These are phyloP conservation scores for Syrmaticus mikado DNA, from an alignment of 2,113 vertebrate genomes.

Conservation along the genomic window DNA sequence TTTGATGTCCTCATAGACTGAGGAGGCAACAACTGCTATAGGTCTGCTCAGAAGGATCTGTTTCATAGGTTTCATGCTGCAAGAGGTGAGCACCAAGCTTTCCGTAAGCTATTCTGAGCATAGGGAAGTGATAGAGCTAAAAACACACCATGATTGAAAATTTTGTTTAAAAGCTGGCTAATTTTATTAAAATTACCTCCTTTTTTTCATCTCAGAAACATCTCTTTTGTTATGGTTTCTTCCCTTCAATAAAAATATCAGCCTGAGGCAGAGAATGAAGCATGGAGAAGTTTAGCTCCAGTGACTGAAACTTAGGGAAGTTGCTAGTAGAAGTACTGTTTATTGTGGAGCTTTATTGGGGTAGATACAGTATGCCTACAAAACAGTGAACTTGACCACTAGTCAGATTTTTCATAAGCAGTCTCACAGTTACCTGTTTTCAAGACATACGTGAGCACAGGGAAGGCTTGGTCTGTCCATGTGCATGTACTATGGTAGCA, in stretches of 20 bases:
- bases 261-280: not conserved
- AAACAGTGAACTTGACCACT: not conserved
- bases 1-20: not conserved
- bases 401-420: not conserved
- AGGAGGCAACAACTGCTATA: not conserved
- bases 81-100: not conserved
- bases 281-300: not conserved
- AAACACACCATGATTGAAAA: not conserved
- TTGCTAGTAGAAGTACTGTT: not conserved
- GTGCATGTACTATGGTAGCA: accelerated
- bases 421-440: not conserved
- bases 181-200: not conserved
- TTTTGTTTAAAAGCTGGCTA: not conserved
- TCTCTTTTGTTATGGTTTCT: not conserved
- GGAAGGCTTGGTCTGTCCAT: accelerated
- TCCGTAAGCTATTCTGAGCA: not conserved
- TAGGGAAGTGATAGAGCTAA: not conserved
- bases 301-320: not conserved
- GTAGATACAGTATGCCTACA: accelerated
- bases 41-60: not conserved
- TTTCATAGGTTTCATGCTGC: too few relatives aligned
- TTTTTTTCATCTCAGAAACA: not conserved
- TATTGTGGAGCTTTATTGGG: not conserved
- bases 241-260: not conserved
- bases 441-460: accelerated